Evolutionary conservation across 2,113 vertebrate genomes (phyloP), one percentile per base, ranked within the genome.

Genomic region (Lates calcarifer): DNA sequence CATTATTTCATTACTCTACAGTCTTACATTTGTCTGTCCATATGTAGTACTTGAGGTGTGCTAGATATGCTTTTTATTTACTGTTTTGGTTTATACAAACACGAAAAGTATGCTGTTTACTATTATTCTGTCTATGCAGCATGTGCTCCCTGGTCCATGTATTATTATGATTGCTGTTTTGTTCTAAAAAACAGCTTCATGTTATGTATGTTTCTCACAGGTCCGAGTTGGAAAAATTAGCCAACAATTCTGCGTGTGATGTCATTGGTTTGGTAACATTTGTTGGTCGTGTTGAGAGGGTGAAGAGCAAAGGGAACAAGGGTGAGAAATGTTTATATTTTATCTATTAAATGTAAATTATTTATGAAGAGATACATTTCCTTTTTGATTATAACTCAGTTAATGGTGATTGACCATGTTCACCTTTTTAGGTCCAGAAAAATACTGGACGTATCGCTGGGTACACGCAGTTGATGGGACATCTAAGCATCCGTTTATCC

Each of bases 381-480:
- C 0, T 3, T 11, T 47, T 37, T 53, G 4, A 28, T 29, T 70
- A 62, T 1, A 31, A n/a, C 56, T 47, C 6, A 26, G 15, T 56
- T 74, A 1, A 13, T 39, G 15, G 1, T n/a, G 17, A 3, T 28
- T 33, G 13, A 62, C 1, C 1, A 0, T 63, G 7, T 66, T 79
- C 22, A 14, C 14, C 1, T 31, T 89, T 41, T 14, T 41, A 98
- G 97, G 94, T 55, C 77, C 87, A 79, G 97, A 97, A 90, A 97
- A 97, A 70, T 98, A 96, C 93, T 98, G 96, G 96, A 94, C 95
- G 0, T 96, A 96, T 90, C 96, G 97, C 29, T 99, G 97, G 98
- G 95, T 96, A 57, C 97, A 98, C 29, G 93, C 95, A 10, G 82
- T 96, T 77, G 97, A 99, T 8, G 96, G 96, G 53, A 97, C 97